Conservation (phyloP, 2,113 vertebrate species). For the Prionailurus viverrinus region DNA sequence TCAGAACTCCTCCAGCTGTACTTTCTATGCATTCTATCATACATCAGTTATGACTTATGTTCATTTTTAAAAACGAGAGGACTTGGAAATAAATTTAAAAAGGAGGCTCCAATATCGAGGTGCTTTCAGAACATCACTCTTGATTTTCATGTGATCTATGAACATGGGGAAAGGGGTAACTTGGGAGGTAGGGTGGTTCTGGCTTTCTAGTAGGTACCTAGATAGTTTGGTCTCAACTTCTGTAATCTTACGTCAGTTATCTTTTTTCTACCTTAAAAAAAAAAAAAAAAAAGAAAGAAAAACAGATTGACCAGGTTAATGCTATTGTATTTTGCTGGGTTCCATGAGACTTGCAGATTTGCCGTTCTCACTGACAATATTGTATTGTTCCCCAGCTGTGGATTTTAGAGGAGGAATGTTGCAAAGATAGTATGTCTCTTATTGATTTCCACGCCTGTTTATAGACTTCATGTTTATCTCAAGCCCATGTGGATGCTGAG, state of each 20-base stretch:
- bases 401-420: slow-evolving; percentile 15
- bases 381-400: slow-evolving; percentile 31
- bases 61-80: neutral
- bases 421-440: slow-evolving; percentile 16
- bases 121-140: slow-evolving; percentile 4
- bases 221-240: slow-evolving; percentile 20
- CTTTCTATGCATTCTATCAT: neutral
- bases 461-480: slow-evolving; percentile 21
- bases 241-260: neutral
- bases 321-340: neutral
- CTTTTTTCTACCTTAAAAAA: slow-evolving; percentile 41
- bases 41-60: slow-evolving; percentile 14
- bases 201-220: neutral
- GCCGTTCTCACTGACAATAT: slow-evolving; percentile 41
- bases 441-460: slow-evolving; percentile 26
- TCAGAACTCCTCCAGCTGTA: slow-evolving; percentile 5
- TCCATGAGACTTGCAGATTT: slow-evolving; percentile 42
- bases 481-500: neutral
- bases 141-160: slow-evolving; percentile 32
- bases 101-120: neutral
- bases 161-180: neutral
- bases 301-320: neutral
- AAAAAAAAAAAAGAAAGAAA: neutral
- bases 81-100: slow-evolving; percentile 51
- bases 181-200: neutral